Percentiles rank a stretch among this genome's conserved stretches.
phyloP scores from a whole-genome alignment of 2,888 invertebrate species.

The Tanytarsus gracilentus region DNA sequence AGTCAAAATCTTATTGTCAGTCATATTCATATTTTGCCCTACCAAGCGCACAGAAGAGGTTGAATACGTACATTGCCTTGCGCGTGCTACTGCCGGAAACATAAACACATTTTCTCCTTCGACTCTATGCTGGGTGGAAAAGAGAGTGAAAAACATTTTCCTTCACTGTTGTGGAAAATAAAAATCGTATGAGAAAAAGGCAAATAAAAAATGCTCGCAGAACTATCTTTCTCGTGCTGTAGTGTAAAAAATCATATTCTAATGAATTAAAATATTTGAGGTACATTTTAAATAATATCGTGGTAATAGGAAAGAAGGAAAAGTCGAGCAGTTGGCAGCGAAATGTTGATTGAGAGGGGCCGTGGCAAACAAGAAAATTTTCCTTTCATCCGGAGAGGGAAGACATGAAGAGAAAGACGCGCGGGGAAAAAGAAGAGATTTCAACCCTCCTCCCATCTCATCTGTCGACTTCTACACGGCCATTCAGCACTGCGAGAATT shows the following conservation, averaged over 20 bases:
- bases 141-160: not conserved
- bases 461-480: too few relatives aligned
- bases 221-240: conserved; percentile 18
- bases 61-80: not conserved
- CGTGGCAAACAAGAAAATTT: not conserved
- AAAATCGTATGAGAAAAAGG: not conserved
- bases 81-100: not conserved
- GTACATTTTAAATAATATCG: conserved; percentile 28
- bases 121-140: not conserved
- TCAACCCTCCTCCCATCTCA: not conserved
- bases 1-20: conserved; percentile 29
- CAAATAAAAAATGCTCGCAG: not conserved
- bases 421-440: not conserved
- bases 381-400: not conserved
- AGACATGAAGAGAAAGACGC: not conserved
- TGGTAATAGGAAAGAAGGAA: conserved; percentile 24
- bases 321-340: not conserved
- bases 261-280: conserved; percentile 27
- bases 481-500: too few relatives aligned
- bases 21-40: conserved; percentile 25
- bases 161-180: not conserved
- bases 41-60: conserved; percentile 22
- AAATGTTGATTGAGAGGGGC: conserved; percentile 13
- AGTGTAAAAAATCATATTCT: conserved; percentile 25
- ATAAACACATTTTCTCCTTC: not conserved